Conservation (phyloP, 1,140 invertebrate species). For the Theocolax elegans region DNA sequence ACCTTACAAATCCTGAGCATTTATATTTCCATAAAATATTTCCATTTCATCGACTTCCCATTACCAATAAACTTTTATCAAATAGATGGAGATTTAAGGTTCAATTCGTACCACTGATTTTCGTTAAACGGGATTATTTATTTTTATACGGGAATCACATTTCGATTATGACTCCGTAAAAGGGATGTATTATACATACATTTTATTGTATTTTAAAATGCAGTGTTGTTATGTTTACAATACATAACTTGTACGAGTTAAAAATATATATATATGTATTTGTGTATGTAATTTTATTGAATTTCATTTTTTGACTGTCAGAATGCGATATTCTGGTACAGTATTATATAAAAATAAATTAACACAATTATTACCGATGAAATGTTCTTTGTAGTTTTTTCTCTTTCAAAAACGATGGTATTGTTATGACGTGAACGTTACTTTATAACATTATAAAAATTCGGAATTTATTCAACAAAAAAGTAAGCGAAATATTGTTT, state of each 20-base stretch:
- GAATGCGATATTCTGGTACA: not conserved
- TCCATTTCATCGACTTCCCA: not conserved
- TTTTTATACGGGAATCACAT: not conserved
- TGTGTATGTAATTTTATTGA: slow-evolving; percentile 1
- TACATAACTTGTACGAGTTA: not conserved
- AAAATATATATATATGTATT: too few species aligned
- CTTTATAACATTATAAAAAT: too few species aligned
- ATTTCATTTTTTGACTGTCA: not conserved
- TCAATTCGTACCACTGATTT: not conserved
- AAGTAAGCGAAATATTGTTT: too few species aligned
- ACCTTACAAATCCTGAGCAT: too few species aligned
- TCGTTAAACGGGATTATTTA: slow-evolving; percentile 12
- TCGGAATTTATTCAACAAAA: too few species aligned
- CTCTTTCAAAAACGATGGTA: too few species aligned
- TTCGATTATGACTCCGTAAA: not conserved
- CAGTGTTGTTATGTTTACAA: not conserved
- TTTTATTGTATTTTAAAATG: not conserved
- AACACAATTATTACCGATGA: too few species aligned
- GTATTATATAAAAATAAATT: not conserved
- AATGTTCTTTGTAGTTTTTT: too few species aligned
- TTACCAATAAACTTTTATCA: slow-evolving; percentile 3
- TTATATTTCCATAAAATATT: slow-evolving; percentile 1
- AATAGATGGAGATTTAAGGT: not conserved
- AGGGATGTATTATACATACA: not conserved
- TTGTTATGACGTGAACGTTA: too few species aligned